Conservation (phyloP, 2,113 vertebrate genomes). For the Heloderma charlesbogerti region DNA sequence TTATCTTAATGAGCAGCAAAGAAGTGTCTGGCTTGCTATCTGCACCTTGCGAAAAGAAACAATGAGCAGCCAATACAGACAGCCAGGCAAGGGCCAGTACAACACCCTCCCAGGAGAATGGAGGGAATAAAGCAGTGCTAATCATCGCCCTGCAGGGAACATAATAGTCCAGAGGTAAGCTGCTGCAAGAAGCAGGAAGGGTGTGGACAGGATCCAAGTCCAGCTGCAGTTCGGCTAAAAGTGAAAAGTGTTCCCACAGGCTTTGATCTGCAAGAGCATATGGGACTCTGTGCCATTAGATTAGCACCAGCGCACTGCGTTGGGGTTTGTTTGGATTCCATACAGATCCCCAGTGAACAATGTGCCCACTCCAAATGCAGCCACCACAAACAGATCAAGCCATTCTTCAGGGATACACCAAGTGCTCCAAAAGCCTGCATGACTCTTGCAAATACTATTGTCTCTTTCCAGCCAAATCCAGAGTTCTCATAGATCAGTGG, state of each 20-base stretch:
- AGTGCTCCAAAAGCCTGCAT: conserved; percentile 24
- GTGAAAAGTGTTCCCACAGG: conserved; percentile 83
- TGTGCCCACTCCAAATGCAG: conserved; percentile 29
- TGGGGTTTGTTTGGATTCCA: conserved; percentile 71
- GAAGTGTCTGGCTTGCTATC: conserved; percentile 78
- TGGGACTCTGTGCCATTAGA: conserved; percentile 78
- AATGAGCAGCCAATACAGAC: conserved; percentile 76
- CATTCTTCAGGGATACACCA: conserved; percentile 24
- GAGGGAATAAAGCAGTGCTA: conserved; percentile 62
- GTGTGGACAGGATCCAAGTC: conserved; percentile 85
- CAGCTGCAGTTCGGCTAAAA: conserved; percentile 80
- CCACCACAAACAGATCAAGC: neutral
- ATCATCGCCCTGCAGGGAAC: conserved; percentile 75
- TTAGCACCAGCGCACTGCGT: conserved; percentile 76
- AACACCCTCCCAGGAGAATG: conserved; percentile 56
- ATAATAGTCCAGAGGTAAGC: conserved; percentile 80
- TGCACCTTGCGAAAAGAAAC: conserved; percentile 72
- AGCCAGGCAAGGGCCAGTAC: conserved; percentile 37
- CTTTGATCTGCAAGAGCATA: conserved; percentile 83
- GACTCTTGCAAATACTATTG: neutral
- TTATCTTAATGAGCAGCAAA: conserved; percentile 79
- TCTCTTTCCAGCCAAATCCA: neutral
- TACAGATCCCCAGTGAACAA: conserved; percentile 31
- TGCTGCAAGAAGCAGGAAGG: conserved; percentile 86
- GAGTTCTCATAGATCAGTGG: conserved; percentile 23